These are phyloP conservation scores for Trichomycterus rosablanca DNA, from an alignment of 2,113 vertebrate species.

Conservation along the genomic window DNA sequence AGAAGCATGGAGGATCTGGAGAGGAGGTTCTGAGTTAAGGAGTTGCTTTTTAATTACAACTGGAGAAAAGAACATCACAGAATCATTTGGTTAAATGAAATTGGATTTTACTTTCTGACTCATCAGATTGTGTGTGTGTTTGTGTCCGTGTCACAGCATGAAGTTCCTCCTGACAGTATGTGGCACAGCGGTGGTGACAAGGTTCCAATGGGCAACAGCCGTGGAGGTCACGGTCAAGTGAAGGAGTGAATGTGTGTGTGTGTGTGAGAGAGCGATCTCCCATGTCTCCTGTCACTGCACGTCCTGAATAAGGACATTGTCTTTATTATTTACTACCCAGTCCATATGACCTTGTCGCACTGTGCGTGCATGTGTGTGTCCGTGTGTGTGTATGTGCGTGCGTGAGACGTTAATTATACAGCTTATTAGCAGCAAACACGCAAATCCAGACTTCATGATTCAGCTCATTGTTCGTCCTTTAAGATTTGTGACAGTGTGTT, in stretches of 20 bases:
- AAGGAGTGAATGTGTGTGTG: conserved; percentile 22
- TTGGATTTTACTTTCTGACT: conserved; percentile 8
- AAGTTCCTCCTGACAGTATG: conserved; percentile 10
- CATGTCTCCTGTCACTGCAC: conserved; percentile 5
- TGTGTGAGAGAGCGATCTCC: conserved; percentile 1
- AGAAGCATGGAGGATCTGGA: too few species aligned
- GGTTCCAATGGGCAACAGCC: conserved; percentile 21
- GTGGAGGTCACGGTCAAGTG: conserved; percentile 16
- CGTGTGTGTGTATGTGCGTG: conserved; percentile 12
- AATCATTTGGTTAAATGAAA: too few species aligned
- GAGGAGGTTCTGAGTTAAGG: too few species aligned
- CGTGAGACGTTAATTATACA: conserved; percentile 28
- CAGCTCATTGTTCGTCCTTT: conserved; percentile 23
- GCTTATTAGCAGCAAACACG: conserved; percentile 28
- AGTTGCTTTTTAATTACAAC: too few species aligned
- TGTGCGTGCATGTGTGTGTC: neutral
- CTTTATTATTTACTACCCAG: conserved; percentile 12
- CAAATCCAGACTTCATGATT: conserved; percentile 28
- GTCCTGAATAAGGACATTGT: conserved; percentile 4
- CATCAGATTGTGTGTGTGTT: conserved; percentile 1
- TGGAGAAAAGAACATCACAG: too few species aligned
- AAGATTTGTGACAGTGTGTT: conserved; percentile 16
- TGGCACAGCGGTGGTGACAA: conserved; percentile 26
- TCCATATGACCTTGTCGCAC: conserved; percentile 13
- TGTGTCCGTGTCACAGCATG: conserved; percentile 8